phyloP scores from a whole-genome alignment of 2,113 vertebrate genomes.

The Crypturellus undulatus region DNA sequence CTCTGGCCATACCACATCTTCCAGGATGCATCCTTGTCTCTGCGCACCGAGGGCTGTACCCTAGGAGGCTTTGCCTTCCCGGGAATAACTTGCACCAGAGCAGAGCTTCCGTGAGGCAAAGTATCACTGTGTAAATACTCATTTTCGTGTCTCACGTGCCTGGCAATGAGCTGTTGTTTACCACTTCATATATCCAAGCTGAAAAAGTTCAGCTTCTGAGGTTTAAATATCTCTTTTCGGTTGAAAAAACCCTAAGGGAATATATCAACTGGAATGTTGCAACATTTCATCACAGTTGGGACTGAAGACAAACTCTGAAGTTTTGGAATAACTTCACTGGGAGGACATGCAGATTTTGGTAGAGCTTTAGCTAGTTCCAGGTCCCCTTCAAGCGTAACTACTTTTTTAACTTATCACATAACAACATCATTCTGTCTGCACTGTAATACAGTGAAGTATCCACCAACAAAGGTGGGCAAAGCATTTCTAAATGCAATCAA shows the following conservation, averaged over 20 bases:
- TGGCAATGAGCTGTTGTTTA: not conserved
- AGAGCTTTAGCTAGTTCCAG: not conserved
- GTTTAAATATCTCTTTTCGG: not conserved
- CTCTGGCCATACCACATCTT: not conserved
- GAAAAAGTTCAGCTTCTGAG: not conserved
- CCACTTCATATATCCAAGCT: not conserved
- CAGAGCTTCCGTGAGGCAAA: not conserved
- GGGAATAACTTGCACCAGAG: not conserved
- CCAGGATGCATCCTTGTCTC: not conserved
- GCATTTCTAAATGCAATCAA: not conserved
- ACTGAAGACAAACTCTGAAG: not conserved
- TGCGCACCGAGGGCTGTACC: not conserved
- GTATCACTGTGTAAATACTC: rapidly evolving
- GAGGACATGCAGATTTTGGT: not conserved
- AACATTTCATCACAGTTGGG: not conserved
- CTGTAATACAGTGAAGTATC: not conserved
- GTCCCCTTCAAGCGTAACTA: not conserved
- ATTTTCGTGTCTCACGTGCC: not conserved
- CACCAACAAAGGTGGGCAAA: not conserved
- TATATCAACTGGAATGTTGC: not conserved
- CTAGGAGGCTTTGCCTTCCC: not conserved
- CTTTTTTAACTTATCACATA: not conserved
- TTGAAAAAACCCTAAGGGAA: not conserved
- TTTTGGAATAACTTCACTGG: not conserved
- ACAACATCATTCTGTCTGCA: not conserved